Conservation (phyloP, 2,113 vertebrate species). For the Triplophysa siluroides region DNA sequence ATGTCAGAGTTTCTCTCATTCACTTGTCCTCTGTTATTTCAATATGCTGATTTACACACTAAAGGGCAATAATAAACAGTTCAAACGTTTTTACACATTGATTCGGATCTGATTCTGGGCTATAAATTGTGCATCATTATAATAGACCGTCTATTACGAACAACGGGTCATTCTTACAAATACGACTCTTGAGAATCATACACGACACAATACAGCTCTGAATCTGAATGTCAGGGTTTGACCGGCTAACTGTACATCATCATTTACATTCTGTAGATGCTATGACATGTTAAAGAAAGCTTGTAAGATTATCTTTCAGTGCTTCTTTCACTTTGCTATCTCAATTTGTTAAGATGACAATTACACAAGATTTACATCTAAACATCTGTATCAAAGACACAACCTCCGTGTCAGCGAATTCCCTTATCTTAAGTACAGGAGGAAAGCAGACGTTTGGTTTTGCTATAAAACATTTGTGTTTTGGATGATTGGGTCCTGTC, state of each 20-base stretch:
- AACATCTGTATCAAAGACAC: neutral
- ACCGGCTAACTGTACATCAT: too few relatives aligned
- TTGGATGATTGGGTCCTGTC: conserved; percentile 6
- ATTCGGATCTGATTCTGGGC: too few relatives aligned
- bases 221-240: too few relatives aligned
- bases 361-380: neutral
- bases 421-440: neutral
- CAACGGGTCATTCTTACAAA: too few relatives aligned
- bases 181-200: too few relatives aligned
- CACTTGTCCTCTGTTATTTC: conserved; percentile 1
- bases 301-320: neutral
- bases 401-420: neutral
- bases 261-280: too few relatives aligned
- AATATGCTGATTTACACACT: neutral
- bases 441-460: neutral
- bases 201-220: too few relatives aligned
- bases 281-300: too few relatives aligned
- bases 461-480: conserved; percentile 5
- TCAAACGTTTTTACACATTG: too few relatives aligned
- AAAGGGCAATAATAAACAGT: too few relatives aligned
- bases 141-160: too few relatives aligned
- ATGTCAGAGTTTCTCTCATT: conserved; percentile 40
- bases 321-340: neutral
- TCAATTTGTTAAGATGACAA: neutral
- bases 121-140: too few relatives aligned